Percentiles rank a stretch among this genome's conserved stretches.
Evolutionary conservation across 2,888 invertebrate species (phyloP).

Genomic region (Schrankia costaestrigalis): DNA sequence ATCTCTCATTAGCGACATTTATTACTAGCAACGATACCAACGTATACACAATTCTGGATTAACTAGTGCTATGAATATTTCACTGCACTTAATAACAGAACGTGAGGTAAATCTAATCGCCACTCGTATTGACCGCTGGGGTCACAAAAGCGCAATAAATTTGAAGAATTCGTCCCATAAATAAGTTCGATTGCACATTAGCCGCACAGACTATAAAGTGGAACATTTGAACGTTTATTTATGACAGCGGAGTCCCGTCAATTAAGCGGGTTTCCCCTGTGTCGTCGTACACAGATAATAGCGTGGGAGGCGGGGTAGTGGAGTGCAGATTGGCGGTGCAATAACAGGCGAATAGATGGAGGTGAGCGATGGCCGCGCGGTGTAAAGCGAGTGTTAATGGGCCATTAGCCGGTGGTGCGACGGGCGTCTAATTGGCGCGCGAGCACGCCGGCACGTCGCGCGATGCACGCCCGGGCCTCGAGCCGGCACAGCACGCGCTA

Average conservation of each 20-base stretch:
- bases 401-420: slow-evolving; percentile 62
- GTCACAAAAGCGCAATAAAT: slow-evolving; percentile 38
- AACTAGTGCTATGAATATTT: background rate
- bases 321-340: slow-evolving; percentile 27
- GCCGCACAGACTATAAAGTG: slow-evolving; percentile 38
- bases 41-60: too few relatives aligned
- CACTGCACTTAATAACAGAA: slow-evolving; percentile 9
- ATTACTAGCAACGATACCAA: slow-evolving; percentile 18
- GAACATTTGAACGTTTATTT: slow-evolving; percentile 44
- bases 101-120: slow-evolving; percentile 17
- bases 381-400: slow-evolving; percentile 74
- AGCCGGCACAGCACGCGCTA: slow-evolving; percentile 40
- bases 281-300: slow-evolving; percentile 24
- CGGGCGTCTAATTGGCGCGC: slow-evolving; percentile 63
- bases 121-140: slow-evolving; percentile 24
- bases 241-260: slow-evolving; percentile 32
- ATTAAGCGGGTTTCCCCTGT: slow-evolving; percentile 36
- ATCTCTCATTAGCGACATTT: slow-evolving; percentile 32
- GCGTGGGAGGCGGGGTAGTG: slow-evolving; percentile 26
- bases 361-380: slow-evolving; percentile 54
- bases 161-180: slow-evolving; percentile 35
- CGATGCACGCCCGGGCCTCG: slow-evolving; percentile 31
- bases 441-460: slow-evolving; percentile 43
- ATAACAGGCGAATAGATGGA: slow-evolving; percentile 50
- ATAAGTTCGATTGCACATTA: slow-evolving; percentile 45